A percentile compares a stretch with the other conserved stretches of the same genome.
Evolutionary conservation across 1,140 invertebrate genomes (phyloP).

Genomic region (Euwallacea similis): DNA sequence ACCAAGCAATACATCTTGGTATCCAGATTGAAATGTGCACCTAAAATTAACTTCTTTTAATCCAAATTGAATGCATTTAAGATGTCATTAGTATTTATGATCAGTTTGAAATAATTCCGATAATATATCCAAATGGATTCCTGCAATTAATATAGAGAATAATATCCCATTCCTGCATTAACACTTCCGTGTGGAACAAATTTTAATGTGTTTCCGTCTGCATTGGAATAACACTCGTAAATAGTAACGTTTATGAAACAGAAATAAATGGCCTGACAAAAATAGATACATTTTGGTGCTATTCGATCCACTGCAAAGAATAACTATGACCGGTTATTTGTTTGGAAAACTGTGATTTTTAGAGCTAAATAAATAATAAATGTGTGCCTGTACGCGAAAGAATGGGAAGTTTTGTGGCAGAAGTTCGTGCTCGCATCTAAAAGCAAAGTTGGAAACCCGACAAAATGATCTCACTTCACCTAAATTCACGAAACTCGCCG

Average conservation of each 20-base stretch:
- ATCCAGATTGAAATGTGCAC: too few species aligned
- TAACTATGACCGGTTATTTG: background rate
- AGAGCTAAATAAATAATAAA: conserved; percentile 11
- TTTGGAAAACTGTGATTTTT: background rate
- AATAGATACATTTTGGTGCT: conserved; percentile 11
- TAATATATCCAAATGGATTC: conserved; percentile 9
- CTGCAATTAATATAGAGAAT: conserved; percentile 16
- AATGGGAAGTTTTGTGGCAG: conserved; percentile 5
- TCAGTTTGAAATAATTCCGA: background rate
- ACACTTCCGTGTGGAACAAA: conserved; percentile 16
- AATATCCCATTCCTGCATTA: conserved; percentile 15
- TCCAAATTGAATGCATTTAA: too few species aligned
- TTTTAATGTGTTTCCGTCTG: conserved; percentile 22
- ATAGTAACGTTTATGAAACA: conserved; percentile 22
- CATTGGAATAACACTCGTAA: conserved; percentile 18
- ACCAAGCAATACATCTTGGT: too few species aligned
- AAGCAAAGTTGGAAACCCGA: conserved; percentile 17
- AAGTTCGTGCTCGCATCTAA: background rate
- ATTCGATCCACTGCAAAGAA: conserved; percentile 1
- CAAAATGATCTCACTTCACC: conserved; percentile 24
- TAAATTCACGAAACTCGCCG: conserved; percentile 10
- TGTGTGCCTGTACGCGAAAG: background rate
- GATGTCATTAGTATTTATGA: background rate
- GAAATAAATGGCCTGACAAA: conserved; percentile 19
- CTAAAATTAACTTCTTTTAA: too few species aligned